Conservation (phyloP, 1,140 invertebrate species). For the Drosophila punjabiensis region DNA sequence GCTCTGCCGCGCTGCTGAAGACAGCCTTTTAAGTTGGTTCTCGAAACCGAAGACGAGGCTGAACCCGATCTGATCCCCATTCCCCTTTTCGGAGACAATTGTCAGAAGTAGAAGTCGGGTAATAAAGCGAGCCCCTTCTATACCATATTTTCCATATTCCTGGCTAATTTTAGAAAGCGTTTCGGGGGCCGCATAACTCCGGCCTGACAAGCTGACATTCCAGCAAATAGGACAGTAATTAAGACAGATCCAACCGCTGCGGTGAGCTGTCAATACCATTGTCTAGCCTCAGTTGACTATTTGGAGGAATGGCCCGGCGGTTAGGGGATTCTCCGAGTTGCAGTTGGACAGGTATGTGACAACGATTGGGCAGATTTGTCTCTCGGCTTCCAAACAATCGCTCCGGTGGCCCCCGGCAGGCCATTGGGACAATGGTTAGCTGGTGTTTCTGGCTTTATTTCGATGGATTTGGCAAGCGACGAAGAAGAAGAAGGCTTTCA, state of each 20-base stretch:
- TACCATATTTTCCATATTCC: conserved; percentile 46
- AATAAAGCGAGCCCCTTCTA: conserved; percentile 20
- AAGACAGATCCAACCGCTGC: conserved; percentile 32
- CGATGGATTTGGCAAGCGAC: conserved; percentile 7
- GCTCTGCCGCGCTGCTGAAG: conserved; percentile 63
- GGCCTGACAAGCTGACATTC: conserved; percentile 29
- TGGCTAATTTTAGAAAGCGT: conserved; percentile 52
- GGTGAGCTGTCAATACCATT: conserved; percentile 41
- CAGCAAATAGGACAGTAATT: conserved; percentile 54
- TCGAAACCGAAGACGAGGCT: background rate
- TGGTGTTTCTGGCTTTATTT: conserved; percentile 4
- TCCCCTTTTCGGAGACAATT: conserved; percentile 15
- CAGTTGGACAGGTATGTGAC: conserved; percentile 44
- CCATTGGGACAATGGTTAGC: conserved; percentile 24
- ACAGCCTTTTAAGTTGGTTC: conserved; percentile 68
- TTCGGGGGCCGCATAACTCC: conserved; percentile 17
- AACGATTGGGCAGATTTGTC: conserved; percentile 52
- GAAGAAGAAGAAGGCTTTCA: background rate
- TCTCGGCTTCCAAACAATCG: conserved; percentile 24
- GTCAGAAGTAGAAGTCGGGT: conserved; percentile 15
- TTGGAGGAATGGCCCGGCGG: conserved; percentile 5
- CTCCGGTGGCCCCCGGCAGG: background rate
- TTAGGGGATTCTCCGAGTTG: conserved; percentile 6
- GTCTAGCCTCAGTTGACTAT: conserved; percentile 34
- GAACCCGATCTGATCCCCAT: conserved; percentile 2